Evolutionary conservation across 1,140 invertebrate species (phyloP), one percentile per base, ranked within the genome.

Genomic region (Drosophila bocqueti): DNA sequence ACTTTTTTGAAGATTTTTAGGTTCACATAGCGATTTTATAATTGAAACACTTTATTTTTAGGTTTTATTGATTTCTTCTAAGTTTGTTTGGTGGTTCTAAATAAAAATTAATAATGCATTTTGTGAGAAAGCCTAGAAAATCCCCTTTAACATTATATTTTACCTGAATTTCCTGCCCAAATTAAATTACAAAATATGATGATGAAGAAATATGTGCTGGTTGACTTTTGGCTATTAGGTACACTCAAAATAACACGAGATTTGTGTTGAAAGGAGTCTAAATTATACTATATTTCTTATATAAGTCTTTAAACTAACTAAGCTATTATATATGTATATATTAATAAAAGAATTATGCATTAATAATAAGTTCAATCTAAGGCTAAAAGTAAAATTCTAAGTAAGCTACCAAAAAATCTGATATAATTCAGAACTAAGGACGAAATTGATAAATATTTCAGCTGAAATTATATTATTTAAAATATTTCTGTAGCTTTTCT

Each of bases 161-260:
- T 18, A 24, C 34, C 21, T 38, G 34, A 55, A 38, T 24, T 38
- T 55, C 3, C 10, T 16, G 8, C 15, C 2, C 15, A 55, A 55
- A 55, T 55, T n/a, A 55, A 24, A 40, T 55, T 38, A 24, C 15
- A 38, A 55, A 38, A 24, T 55, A 55, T 55, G 31, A 24, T 55
- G 52, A 55, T 55, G 34, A 31, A 38, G 21, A 55, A 55, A 24
- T 38, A 55, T 55, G 52, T 38, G 52, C 9, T 21, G 21, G 21
- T 21, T 21, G 21, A 21, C 21, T 38, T 55, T 38, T 55, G 34
- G 34, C 52, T 38, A 24, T 38, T 55, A 38, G 34, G 0, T 38
- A 55, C 52, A 55, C 52, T 55, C 15, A 3, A 55, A 55, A 24
- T 16, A 38, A 55, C 8, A 4, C 18, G 10, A 21, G 43, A 13